Evolutionary conservation across 2,113 vertebrate genomes (phyloP), one percentile per base, ranked within the genome.

Genomic region (Lepidothrix coronata): DNA sequence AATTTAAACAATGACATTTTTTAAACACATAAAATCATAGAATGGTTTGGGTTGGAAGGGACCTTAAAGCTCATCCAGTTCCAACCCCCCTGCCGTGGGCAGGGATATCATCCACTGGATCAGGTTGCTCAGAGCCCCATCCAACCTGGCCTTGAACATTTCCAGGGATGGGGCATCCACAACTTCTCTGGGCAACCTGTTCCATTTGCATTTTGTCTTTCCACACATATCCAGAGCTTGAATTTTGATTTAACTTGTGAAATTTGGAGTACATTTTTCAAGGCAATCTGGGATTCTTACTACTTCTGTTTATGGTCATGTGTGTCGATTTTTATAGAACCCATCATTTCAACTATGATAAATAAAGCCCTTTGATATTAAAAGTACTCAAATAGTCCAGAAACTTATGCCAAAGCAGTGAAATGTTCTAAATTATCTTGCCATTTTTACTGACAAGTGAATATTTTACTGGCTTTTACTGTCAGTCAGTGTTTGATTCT

Each of bases 401-500:
- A 37, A 96, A 92, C 76, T 95, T 91, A 84, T 87, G 88, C 79
- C 88, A 95, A 96, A 96, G 75, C 68, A 95, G 86, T 65, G 85
- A 81, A 95, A 96, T 96, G 88, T 96, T 97, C 90, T 91, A 87
- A 96, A 96, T 96, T 94, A 94, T 93, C 93, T 91, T 96, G 88
- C 92, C 72, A 89, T 91, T 96, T 95, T 93, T 95, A 92, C 75
- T 96, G 92, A 95, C 95, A 94, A 96, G 76, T 94, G 88, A 93
- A 54, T 94, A 92, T 96, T 96, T 94, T 75, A 61, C 68, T 78
- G 76, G 85, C 61, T 94, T 96, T 96, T 86, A 92, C 92, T 97
- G 90, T 94, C 93, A 96, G 85, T 96, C 88, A 96, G 3, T 55
- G n/a, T 88, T 95, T 92, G 82, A 93, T 95, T 94, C 68, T 88